phyloP scores from a whole-genome alignment of 2,797 vertebrate species.

The Melanotaenia nigrans region DNA sequence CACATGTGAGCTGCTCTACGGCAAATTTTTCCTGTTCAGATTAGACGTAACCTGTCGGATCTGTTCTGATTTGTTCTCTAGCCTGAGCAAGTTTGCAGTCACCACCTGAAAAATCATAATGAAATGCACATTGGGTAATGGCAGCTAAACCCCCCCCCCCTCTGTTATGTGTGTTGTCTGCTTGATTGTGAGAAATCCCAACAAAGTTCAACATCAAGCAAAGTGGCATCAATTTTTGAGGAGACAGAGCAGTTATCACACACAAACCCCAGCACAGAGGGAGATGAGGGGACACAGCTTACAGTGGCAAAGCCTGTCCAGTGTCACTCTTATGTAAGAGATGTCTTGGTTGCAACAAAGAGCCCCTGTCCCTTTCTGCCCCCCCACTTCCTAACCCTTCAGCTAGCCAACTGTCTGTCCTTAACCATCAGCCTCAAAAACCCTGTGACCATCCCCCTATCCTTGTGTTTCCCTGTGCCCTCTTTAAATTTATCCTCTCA shows the following conservation, averaged over 20 bases:
- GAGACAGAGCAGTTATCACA: constrained; percentile 12
- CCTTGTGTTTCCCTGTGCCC: background rate
- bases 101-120: constrained; percentile 4
- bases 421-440: constrained; percentile 24
- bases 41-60: background rate
- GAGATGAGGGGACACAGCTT: constrained; percentile 29
- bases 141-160: background rate
- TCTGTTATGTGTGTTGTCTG: background rate
- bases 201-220: background rate
- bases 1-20: background rate
- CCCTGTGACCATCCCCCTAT: background rate
- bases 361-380: constrained; percentile 25
- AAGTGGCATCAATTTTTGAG: constrained; percentile 10
- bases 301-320: constrained; percentile 23
- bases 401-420: constrained; percentile 13
- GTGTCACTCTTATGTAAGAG: constrained; percentile 52
- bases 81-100: constrained; percentile 8
- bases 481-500: background rate
- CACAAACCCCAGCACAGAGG: constrained; percentile 8
- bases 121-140: constrained; percentile 14
- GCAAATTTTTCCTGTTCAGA: background rate
- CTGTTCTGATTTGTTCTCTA: constrained; percentile 6
- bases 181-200: constrained; percentile 23
- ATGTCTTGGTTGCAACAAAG: constrained; percentile 52
- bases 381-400: background rate